Evolutionary conservation across 2,797 vertebrate species (phyloP).

Genomic region (Morelia viridis): DNA sequence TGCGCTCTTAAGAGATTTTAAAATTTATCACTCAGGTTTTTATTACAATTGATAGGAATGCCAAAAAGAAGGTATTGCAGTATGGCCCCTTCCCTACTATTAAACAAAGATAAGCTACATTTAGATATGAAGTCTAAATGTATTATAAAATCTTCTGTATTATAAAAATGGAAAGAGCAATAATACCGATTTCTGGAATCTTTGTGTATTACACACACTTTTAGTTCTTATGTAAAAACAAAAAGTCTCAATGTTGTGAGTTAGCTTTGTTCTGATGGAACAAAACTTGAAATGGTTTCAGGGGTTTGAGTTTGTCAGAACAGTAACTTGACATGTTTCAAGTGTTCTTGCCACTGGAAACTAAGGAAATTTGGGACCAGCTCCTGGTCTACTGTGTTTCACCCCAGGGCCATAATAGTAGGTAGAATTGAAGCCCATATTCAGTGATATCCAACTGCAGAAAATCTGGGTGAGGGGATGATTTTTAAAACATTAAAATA

Average conservation of each 20-base stretch:
- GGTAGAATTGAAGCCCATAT: not conserved
- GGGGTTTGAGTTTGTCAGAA: not conserved
- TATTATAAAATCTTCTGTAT: too few species aligned
- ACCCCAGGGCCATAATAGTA: not conserved
- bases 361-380: not conserved
- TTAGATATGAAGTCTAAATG: not conserved
- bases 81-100: constrained; percentile 41
- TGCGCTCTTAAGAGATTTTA: constrained; percentile 57
- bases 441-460: not conserved
- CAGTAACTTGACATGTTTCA: not conserved
- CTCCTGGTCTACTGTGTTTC: not conserved
- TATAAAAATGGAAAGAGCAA: not conserved
- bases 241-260: not conserved
- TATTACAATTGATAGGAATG: constrained; percentile 35
- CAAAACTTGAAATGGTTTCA: not conserved
- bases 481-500: not conserved
- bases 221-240: not conserved
- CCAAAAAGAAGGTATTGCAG: constrained; percentile 53
- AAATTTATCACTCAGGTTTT: constrained; percentile 53
- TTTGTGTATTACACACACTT: not conserved
- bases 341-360: not conserved
- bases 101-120: constrained; percentile 29
- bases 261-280: not conserved
- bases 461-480: not conserved
- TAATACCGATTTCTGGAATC: not conserved